A percentile compares a stretch with the other conserved stretches of the same genome.
Conservation (phyloP, 2,113 vertebrate genomes). For the Erinaceus europaeus region DNA sequence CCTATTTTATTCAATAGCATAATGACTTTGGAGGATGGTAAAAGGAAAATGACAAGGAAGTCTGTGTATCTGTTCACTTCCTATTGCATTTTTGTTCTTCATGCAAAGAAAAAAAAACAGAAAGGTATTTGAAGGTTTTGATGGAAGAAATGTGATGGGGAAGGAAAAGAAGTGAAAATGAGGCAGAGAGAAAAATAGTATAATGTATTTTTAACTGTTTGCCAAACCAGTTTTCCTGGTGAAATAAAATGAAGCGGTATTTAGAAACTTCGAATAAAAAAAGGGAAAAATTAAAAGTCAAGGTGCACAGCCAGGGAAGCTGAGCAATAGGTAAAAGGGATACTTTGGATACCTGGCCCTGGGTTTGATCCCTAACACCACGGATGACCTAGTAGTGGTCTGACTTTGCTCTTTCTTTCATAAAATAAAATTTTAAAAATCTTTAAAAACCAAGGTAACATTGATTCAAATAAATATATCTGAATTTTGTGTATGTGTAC, state of each 20-base stretch:
- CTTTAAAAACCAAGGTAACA: not conserved
- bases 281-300: too few species aligned
- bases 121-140: not conserved
- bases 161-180: not conserved
- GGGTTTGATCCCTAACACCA: too few species aligned
- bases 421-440: too few species aligned
- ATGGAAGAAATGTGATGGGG: not conserved
- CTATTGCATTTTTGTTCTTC: constrained; percentile 28
- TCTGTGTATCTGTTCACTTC: not conserved
- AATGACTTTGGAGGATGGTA: constrained; percentile 38
- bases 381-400: too few species aligned
- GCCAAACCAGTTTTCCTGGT: not conserved
- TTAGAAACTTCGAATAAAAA: not conserved
- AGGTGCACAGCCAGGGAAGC: too few species aligned
- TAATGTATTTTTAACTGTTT: not conserved
- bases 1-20: constrained; percentile 24
- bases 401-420: too few species aligned
- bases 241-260: not conserved
- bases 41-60: constrained; percentile 11
- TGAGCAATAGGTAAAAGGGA: too few species aligned
- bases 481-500: not conserved
- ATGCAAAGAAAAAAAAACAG: constrained; percentile 4
- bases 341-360: too few species aligned
- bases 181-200: not conserved
- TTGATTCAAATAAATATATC: constrained; percentile 5